Evolutionary conservation across 92 coral and sea anemone genomes (phyloP), one percentile per base, ranked within the genome.

Genomic region (Epizoanthus scotinus): DNA sequence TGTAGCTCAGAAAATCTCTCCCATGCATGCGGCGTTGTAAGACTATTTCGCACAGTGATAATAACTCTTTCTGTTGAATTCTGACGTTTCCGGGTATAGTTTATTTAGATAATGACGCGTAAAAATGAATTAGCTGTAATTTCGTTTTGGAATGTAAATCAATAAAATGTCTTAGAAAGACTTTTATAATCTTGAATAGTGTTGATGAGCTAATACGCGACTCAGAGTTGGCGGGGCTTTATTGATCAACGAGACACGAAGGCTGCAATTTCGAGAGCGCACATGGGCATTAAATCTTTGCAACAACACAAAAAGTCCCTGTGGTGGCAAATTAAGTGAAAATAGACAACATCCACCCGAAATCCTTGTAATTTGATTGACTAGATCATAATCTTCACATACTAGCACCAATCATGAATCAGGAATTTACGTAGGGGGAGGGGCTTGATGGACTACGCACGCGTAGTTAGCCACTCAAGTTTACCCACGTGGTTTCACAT

Each of bases 401-500:
- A 34, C 56, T 40, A 44, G 54, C 66, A 58, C 97, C 94, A 92
- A 92, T 92, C 83, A 65, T 34, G 63, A 47, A 3, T n/a, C 60
- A 38, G 78, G 60, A 28, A 21, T 77, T 21, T 24, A 27, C 59
- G 10, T 20, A 71, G 21, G 84, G 94, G 94, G 90, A 91, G 90
- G 97, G 84, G 42, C 84, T 19, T 17, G 6, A 1, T 4, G 25
- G 14, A 29, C 57, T 85, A 83, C 89, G 90, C 84, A 89, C 47
- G 88, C 82, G 79, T 22, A 66, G 29, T 13, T 71, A 56, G 59
- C 59, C 73, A 83, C 71, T 71, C 47, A 78, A 81, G 81, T 72
- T 77, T 72, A 36, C 91, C 97, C 97, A 92, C 97, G 97, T 92
- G 97, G 92, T 87, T 68, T 58, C 63, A 90, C 92, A 90, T 77